A percentile compares a stretch with the other conserved stretches of the same genome.
Evolutionary conservation across 2,113 vertebrate genomes (phyloP).

Genomic region (Sapayoa aenigma): DNA sequence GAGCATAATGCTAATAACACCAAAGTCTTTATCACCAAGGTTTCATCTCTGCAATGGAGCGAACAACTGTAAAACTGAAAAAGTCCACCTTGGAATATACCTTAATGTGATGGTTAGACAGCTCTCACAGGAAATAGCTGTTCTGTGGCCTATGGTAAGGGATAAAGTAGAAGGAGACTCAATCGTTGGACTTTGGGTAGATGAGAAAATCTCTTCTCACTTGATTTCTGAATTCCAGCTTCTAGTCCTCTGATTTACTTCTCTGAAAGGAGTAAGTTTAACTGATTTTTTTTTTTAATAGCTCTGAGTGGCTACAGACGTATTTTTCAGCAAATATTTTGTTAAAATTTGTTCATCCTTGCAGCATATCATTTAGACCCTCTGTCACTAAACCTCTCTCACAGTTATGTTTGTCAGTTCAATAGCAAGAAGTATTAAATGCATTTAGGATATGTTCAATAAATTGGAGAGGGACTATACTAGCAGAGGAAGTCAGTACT

Average conservation of each 20-base stretch:
- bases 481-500: not conserved
- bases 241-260: not conserved
- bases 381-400: not conserved
- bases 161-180: not conserved
- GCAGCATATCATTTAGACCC: not conserved
- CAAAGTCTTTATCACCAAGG: not conserved
- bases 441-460: not conserved
- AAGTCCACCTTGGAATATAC: not conserved
- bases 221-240: not conserved
- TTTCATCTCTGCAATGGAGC: not conserved
- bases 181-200: not conserved
- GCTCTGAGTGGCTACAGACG: not conserved
- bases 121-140: not conserved
- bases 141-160: not conserved
- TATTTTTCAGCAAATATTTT: not conserved
- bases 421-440: not conserved
- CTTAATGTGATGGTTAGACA: not conserved
- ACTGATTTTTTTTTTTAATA: not conserved
- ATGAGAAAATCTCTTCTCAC: not conserved
- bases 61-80: not conserved
- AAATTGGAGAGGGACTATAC: not conserved
- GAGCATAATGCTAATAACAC: not conserved
- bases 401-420: not conserved
- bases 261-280: not conserved
- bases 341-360: not conserved